Evolutionary conservation across 1,140 invertebrate species (phyloP).

Genomic region (Druon quercuslanigerum): DNA sequence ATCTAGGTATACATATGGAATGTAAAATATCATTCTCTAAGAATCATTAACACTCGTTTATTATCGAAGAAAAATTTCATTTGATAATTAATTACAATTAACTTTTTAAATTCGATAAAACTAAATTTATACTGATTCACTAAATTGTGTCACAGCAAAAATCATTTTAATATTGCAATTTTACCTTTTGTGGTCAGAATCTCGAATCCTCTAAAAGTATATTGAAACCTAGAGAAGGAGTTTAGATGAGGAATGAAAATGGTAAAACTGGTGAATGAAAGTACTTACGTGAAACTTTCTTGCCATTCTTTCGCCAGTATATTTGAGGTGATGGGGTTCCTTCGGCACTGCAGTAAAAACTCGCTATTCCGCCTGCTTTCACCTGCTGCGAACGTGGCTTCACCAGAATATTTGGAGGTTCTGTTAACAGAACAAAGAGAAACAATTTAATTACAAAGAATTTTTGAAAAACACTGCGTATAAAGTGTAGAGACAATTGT

Average conservation of each 20-base stretch:
- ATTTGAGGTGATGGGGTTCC: slow-evolving; percentile 92
- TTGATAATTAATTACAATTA: too few relatives aligned
- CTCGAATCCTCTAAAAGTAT: not conserved
- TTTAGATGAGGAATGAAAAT: not conserved
- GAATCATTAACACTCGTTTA: too few relatives aligned
- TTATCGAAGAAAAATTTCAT: too few relatives aligned
- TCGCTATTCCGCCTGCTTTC: slow-evolving; percentile 91
- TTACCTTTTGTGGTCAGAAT: not conserved
- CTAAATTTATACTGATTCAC: too few relatives aligned
- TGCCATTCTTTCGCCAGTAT: slow-evolving; percentile 93
- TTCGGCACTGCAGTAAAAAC: slow-evolving; percentile 95
- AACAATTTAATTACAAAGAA: slow-evolving; percentile 31
- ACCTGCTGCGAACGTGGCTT: slow-evolving; percentile 91
- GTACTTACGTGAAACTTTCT: slow-evolving; percentile 86
- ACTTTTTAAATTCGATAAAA: too few relatives aligned
- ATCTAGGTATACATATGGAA: too few relatives aligned
- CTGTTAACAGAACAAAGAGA: slow-evolving; percentile 78
- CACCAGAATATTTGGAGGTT: slow-evolving; percentile 92
- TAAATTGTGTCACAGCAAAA: too few relatives aligned
- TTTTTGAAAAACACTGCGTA: not conserved
- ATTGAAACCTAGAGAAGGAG: not conserved
- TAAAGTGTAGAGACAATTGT: not conserved
- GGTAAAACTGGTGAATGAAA: slow-evolving; percentile 20
- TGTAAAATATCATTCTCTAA: too few relatives aligned
- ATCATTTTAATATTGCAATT: too few relatives aligned